A percentile compares a stretch with the other conserved stretches of the same genome.
Evolutionary conservation across 2,113 vertebrate species (phyloP).

Genomic region (Phalacrocorax brasilianus): DNA sequence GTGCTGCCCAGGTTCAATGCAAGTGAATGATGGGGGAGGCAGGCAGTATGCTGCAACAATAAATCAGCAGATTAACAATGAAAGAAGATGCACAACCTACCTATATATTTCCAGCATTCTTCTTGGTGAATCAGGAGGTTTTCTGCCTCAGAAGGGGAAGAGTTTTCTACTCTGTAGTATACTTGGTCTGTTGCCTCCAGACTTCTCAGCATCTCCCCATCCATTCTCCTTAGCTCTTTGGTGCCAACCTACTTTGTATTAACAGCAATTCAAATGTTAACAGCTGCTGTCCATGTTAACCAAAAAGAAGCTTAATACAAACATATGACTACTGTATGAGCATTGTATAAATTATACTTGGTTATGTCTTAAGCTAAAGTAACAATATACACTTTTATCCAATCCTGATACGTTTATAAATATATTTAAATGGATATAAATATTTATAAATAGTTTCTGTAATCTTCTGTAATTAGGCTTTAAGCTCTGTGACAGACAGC

Average conservation of each 20-base stretch:
- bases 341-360: constrained; percentile 27
- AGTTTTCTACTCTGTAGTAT: neutral
- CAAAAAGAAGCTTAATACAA: constrained; percentile 50
- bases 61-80: neutral
- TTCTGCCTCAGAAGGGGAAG: neutral
- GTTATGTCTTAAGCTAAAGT: constrained; percentile 53
- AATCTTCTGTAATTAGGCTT: constrained; percentile 66
- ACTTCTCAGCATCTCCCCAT: neutral
- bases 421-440: constrained; percentile 68
- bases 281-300: constrained; percentile 43
- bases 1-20: no score
- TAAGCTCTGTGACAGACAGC: constrained; percentile 66
- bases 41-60: neutral
- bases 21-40: neutral
- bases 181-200: neutral
- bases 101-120: neutral
- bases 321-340: constrained; percentile 40
- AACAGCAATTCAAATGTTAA: constrained; percentile 42
- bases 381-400: constrained; percentile 65
- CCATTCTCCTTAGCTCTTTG: neutral
- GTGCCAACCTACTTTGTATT: constrained; percentile 40
- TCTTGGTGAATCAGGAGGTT: neutral
- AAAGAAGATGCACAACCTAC: neutral
- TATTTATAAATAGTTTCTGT: constrained; percentile 71
- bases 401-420: constrained; percentile 67